These are phyloP conservation scores for Boulengeromyrus knoepffleri DNA, from an alignment of 2,113 vertebrate genomes.

Conservation along the genomic window DNA sequence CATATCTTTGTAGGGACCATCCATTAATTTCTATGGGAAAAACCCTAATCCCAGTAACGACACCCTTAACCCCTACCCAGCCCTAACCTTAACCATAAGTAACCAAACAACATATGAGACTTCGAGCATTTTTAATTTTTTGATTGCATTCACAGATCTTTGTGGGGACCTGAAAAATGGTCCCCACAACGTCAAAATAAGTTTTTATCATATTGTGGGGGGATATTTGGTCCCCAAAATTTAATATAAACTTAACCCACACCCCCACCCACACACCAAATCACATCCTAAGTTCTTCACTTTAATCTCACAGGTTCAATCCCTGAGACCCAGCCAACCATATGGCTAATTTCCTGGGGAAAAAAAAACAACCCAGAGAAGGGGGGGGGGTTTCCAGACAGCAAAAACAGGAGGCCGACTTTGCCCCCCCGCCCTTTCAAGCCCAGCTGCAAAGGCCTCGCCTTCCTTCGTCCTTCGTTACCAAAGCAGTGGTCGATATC, in stretches of 20 bases:
- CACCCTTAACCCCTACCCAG: neutral
- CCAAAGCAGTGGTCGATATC: slow-evolving; percentile 29
- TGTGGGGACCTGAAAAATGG: too few relatives aligned
- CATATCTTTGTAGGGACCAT: too few relatives aligned
- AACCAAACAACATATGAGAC: neutral
- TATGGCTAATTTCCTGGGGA: slow-evolving; percentile 9
- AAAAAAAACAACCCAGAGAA: neutral
- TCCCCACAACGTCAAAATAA: too few relatives aligned
- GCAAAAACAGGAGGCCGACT: neutral
- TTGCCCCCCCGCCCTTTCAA: neutral
- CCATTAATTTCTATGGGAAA: neutral
- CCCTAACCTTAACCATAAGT: too few relatives aligned
- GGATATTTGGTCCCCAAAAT: too few relatives aligned
- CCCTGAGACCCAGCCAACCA: neutral
- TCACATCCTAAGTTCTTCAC: neutral
- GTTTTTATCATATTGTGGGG: too few relatives aligned
- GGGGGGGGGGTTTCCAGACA: neutral
- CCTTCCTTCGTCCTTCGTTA: neutral
- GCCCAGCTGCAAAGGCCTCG: neutral
- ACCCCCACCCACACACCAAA: neutral
- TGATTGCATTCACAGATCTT: neutral
- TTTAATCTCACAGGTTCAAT: slow-evolving; percentile 18
- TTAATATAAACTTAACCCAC: too few relatives aligned
- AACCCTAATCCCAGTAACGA: neutral
- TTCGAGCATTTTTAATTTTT: neutral